A percentile compares a stretch with the other conserved stretches of the same genome.
Conservation (phyloP, 2,113 vertebrate genomes). For the Larimichthys crocea region DNA sequence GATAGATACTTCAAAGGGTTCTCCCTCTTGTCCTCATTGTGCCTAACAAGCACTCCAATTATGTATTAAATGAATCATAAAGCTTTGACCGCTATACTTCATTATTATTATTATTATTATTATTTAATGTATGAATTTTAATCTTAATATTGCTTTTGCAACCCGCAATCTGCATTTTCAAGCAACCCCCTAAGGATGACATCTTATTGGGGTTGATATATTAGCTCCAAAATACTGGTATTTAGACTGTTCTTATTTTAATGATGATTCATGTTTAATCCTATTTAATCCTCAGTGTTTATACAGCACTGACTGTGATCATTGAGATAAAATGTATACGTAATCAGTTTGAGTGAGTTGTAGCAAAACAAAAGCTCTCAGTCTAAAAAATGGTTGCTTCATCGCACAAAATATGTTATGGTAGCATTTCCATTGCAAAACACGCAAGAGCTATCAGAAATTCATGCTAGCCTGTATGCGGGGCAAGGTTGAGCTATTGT, state of each 20-base stretch:
- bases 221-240: background rate
- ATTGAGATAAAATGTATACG: background rate
- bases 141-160: background rate
- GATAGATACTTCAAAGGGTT: background rate
- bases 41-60: background rate
- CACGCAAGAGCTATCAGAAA: background rate
- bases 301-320: background rate
- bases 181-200: background rate
- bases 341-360: background rate
- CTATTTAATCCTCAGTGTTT: background rate
- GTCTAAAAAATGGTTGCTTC: background rate
- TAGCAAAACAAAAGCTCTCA: background rate
- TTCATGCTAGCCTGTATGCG: background rate
- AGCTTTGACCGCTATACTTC: background rate
- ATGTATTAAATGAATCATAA: background rate
- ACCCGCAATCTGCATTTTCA: background rate
- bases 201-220: background rate
- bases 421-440: background rate
- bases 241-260: background rate
- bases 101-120: background rate
- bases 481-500: background rate
- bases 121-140: background rate
- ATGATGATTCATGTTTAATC: background rate
- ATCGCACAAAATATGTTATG: background rate
- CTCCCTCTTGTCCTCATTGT: conserved; percentile 2